Percentiles rank a stretch among this genome's conserved stretches.
Conservation (phyloP, 2,113 vertebrate species). For the Rhinichthys klamathensis region DNA sequence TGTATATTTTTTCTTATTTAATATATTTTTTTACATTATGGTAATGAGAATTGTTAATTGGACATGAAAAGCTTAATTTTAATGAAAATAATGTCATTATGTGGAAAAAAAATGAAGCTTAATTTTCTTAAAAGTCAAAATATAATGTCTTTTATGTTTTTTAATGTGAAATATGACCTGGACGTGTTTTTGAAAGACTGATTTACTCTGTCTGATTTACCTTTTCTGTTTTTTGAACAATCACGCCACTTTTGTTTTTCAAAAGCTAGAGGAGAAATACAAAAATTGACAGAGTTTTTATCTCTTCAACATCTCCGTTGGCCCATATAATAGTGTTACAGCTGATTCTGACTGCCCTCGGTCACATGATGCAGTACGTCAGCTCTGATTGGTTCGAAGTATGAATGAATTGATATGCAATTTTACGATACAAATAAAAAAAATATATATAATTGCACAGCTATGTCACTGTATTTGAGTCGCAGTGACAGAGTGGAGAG, state of each 20-base stretch:
- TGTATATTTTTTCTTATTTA: background rate
- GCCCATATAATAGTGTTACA: background rate
- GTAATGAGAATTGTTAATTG: background rate
- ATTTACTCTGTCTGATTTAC: background rate
- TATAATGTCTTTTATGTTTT: background rate
- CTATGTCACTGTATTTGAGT: constrained; percentile 29
- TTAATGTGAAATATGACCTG: background rate
- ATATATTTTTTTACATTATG: background rate
- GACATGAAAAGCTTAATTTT: background rate
- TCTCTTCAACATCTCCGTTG: background rate
- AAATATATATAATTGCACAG: constrained; percentile 49
- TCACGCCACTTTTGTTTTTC: background rate
- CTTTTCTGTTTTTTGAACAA: background rate
- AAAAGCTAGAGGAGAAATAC: background rate
- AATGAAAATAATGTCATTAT: background rate
- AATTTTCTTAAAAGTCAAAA: too few relatives aligned
- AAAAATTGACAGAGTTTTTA: background rate
- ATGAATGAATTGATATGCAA: constrained; percentile 32
- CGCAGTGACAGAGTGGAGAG: constrained; percentile 20
- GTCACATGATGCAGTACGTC: background rate
- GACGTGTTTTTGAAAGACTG: background rate
- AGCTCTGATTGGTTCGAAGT: constrained; percentile 8
- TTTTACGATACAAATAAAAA: constrained; percentile 23
- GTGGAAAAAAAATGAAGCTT: background rate
- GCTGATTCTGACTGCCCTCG: background rate